Base-by-base conservation (phyloP, 2,888 invertebrate genomes). In the Tetheella fluctuosa region DNA sequence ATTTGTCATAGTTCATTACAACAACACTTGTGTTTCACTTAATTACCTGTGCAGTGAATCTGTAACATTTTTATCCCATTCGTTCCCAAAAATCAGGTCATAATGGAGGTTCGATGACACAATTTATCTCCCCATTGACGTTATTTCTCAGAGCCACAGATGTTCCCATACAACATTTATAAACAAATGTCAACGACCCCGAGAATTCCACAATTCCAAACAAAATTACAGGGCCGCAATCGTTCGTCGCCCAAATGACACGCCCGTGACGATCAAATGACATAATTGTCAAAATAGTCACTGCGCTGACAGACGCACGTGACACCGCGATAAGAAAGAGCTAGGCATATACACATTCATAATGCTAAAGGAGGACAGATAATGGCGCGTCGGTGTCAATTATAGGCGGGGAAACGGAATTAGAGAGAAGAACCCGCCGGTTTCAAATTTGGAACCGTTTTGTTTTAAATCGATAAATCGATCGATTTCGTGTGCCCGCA, bases 271-370 rank as follows among this genome's bases (percentile, higher is more conserved):
- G 89, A 81, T 83, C 91, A 91, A 92, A 93, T 92, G 93, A 93
- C 93, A 93, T 93, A 93, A 93, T 93, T 92, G 93, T 92, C 93
- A 88, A 92, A 93, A 92, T 92, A 91, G 90, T 90, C 88, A 89
- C 85, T 84, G 80, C 88, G 84, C 85, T 90, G 91, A 90, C 88
- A 86, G 76, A 74, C 87, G 91, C 91, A 93, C 93, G 93, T 93
- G 93, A 92, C 91, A 91, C 77, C 77, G 76, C 74, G 78, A 71
- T 60, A 59, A 64, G 83, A 86, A 54, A 71, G 83, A 81, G 89
- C 91, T 69, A 60, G 65, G 65, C 15, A 66, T 73, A 84, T 64
- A 56, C 30, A 30, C 61, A 42, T 17, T n/a, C 6, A 10, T 15
- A 8, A 62, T 63, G 81, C 54, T 52, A 52, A 75, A 86, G 64